Evolutionary conservation across 1,140 invertebrate genomes (phyloP).

Genomic region (Panonychus citri): DNA sequence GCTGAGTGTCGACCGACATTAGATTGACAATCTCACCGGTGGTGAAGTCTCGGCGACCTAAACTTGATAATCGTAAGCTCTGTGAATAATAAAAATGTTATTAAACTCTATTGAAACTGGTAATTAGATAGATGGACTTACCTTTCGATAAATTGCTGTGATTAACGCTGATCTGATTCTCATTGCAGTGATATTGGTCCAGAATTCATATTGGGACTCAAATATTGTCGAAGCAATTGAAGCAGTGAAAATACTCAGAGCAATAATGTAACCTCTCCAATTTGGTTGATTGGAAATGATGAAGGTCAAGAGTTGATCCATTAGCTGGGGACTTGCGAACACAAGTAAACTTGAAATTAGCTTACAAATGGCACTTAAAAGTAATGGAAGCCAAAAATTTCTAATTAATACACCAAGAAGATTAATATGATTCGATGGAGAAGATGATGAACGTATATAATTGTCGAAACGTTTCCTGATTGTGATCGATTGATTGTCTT

Average conservation of each 20-base stretch:
- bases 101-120: too few relatives aligned
- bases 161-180: constrained; percentile 72
- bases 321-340: constrained; percentile 54
- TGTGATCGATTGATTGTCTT: constrained; percentile 40
- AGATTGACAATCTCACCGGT: constrained; percentile 35
- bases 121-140: constrained; percentile 16
- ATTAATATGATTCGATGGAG: neutral
- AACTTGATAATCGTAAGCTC: constrained; percentile 13
- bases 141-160: constrained; percentile 77
- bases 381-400: constrained; percentile 43
- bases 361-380: constrained; percentile 52
- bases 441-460: neutral
- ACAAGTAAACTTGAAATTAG: constrained; percentile 59
- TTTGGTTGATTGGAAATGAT: constrained; percentile 13
- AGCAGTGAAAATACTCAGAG: constrained; percentile 2
- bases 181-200: constrained; percentile 73
- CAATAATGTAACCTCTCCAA: constrained; percentile 10
- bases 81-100: neutral
- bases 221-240: neutral
- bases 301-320: constrained; percentile 10
- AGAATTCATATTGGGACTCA: constrained; percentile 64
- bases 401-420: constrained; percentile 19
- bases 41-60: constrained; percentile 22
- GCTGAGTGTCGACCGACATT: constrained; percentile 28
- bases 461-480: neutral